These are phyloP conservation scores for Proteles cristata DNA, from an alignment of 2,113 vertebrate species.

Conservation along the genomic window DNA sequence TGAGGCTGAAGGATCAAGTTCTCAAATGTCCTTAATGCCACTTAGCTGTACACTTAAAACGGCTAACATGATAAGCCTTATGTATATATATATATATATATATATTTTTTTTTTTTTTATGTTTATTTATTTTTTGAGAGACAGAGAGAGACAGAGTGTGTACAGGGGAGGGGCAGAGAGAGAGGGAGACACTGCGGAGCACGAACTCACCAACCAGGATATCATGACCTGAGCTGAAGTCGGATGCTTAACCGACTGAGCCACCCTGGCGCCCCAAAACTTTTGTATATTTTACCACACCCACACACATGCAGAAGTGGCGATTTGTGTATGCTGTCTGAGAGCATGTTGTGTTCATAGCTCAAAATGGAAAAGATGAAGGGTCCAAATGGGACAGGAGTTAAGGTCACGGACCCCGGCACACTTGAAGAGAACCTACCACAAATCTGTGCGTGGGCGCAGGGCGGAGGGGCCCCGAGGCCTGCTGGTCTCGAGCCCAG, in stretches of 20 bases:
- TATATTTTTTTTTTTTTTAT: too few species aligned
- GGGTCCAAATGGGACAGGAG: background rate
- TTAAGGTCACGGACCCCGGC: background rate
- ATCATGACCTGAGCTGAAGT: too few species aligned
- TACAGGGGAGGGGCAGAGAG: too few species aligned
- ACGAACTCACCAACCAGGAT: too few species aligned
- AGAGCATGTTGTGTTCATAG: background rate
- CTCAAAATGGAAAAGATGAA: background rate
- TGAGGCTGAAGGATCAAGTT: background rate
- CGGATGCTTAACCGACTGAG: too few species aligned
- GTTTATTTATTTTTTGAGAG: too few species aligned
- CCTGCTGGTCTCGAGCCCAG: background rate
- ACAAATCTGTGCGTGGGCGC: background rate
- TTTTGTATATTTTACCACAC: background rate
- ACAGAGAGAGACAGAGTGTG: too few species aligned
- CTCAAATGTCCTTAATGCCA: background rate
- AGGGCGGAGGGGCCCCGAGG: rapidly evolving
- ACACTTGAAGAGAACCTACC: background rate
- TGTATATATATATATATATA: background rate
- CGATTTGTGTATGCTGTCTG: background rate
- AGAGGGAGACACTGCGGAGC: too few species aligned
- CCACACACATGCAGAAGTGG: background rate
- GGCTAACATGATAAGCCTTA: background rate
- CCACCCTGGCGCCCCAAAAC: background rate
- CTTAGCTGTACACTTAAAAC: background rate